These are phyloP conservation scores for Embiotoca jacksoni DNA, from an alignment of 2,113 vertebrate species.

Conservation along the genomic window DNA sequence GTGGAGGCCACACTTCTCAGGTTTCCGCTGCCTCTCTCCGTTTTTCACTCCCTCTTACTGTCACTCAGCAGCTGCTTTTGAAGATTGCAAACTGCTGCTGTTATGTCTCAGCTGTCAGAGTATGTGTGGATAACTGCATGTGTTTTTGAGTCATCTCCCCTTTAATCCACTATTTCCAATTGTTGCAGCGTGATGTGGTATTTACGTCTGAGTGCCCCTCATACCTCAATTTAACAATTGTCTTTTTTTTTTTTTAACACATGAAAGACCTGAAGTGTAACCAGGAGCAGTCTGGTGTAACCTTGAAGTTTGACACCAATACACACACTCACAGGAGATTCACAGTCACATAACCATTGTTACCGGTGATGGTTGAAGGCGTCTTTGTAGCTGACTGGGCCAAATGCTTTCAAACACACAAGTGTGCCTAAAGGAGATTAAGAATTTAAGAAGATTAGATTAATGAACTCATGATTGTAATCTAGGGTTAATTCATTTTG, in stretches of 20 bases:
- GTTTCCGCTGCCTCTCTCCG: slow-evolving; percentile 41
- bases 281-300: background rate
- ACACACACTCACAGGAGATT: background rate
- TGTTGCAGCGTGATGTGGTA: background rate
- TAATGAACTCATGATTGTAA: slow-evolving; percentile 80
- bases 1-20: slow-evolving; percentile 50
- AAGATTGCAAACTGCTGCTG: slow-evolving; percentile 62
- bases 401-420: slow-evolving; percentile 72
- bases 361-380: background rate
- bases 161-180: slow-evolving; percentile 37
- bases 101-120: slow-evolving; percentile 20
- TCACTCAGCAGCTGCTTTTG: slow-evolving; percentile 71
- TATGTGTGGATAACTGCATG: slow-evolving; percentile 6
- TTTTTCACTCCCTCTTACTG: slow-evolving; percentile 32
- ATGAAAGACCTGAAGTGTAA: too few relatives aligned
- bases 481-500: slow-evolving; percentile 77
- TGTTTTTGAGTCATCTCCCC: slow-evolving; percentile 16
- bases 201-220: slow-evolving; percentile 9
- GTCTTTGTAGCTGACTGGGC: slow-evolving; percentile 28
- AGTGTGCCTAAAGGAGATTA: slow-evolving; percentile 71
- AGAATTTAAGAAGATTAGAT: slow-evolving; percentile 74
- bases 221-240: slow-evolving; percentile 9
- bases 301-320: slow-evolving; percentile 32
- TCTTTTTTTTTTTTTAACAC: background rate
- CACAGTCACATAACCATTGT: slow-evolving; percentile 35